Conservation (phyloP, 2,888 invertebrate genomes). For the Orchesella flavescens region DNA sequence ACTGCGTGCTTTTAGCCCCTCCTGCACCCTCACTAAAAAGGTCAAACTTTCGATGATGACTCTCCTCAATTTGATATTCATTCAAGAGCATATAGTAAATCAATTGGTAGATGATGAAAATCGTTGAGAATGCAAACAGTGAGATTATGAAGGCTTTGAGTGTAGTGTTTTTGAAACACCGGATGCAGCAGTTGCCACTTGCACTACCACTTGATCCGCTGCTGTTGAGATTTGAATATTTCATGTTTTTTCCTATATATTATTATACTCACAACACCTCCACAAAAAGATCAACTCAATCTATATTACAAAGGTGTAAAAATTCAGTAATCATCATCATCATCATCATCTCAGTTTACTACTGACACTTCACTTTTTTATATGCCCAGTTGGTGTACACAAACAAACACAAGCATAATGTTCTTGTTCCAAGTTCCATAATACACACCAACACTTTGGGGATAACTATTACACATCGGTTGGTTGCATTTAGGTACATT, state of each 20-base stretch:
- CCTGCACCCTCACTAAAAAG: conserved; percentile 20
- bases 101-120: conserved; percentile 69
- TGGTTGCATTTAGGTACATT: too few relatives aligned
- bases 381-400: too few relatives aligned
- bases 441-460: too few relatives aligned
- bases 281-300: too few relatives aligned
- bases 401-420: too few relatives aligned
- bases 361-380: too few relatives aligned
- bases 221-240: conserved; percentile 37
- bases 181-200: conserved; percentile 35
- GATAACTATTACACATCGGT: too few relatives aligned
- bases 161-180: conserved; percentile 61
- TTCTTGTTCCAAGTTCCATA: too few relatives aligned
- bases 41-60: conserved; percentile 51
- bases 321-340: background rate
- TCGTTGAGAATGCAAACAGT: conserved; percentile 60
- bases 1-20: background rate
- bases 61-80: conserved; percentile 62
- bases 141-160: conserved; percentile 60
- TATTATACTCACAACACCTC: too few relatives aligned
- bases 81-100: conserved; percentile 66
- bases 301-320: background rate
- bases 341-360: background rate
- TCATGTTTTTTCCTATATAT: conserved; percentile 48
- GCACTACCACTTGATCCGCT: conserved; percentile 5